Conservation (phyloP, 2,113 vertebrate genomes). For the Trinectes maculatus region DNA sequence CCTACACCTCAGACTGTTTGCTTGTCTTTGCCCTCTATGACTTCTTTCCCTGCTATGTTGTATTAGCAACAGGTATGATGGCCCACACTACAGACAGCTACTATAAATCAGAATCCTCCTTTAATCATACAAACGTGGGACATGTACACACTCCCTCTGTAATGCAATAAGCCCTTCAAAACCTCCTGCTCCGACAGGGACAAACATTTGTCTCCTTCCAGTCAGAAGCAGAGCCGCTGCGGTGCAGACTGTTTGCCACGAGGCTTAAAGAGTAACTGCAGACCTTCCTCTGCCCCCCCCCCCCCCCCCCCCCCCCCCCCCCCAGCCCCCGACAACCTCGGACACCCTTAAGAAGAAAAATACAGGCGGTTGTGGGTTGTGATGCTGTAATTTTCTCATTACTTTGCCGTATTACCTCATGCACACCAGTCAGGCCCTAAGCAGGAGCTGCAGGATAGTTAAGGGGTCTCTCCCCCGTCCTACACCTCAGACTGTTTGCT, state of each 20-base stretch:
- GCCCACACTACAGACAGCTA: too few species aligned
- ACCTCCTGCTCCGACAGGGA: conserved; percentile 35
- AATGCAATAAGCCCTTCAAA: conserved; percentile 42
- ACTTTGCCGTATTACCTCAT: conserved; percentile 67
- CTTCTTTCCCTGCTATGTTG: not conserved
- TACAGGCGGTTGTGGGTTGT: conserved; percentile 25
- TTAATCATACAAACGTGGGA: conserved; percentile 33
- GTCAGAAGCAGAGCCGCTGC: conserved; percentile 42
- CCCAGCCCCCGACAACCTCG: conserved; percentile 34
- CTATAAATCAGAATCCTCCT: too few species aligned
- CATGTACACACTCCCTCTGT: conserved; percentile 1
- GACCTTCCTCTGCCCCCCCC: conserved; percentile 13
- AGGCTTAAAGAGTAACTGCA: conserved; percentile 51
- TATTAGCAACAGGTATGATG: too few species aligned
- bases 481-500: not conserved
- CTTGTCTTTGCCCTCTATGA: not conserved
- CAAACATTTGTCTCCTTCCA: conserved; percentile 36
- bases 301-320: conserved; percentile 15
- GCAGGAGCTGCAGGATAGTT: not conserved
- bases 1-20: not conserved
- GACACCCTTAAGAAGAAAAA: conserved; percentile 43
- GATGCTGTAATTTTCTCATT: conserved; percentile 64
- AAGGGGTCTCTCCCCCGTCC: not conserved
- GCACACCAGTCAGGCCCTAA: conserved; percentile 10
- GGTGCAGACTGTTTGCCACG: conserved; percentile 39